These are phyloP conservation scores for Heliconius hortense DNA, from an alignment of 2,888 invertebrate genomes.

Conservation along the genomic window DNA sequence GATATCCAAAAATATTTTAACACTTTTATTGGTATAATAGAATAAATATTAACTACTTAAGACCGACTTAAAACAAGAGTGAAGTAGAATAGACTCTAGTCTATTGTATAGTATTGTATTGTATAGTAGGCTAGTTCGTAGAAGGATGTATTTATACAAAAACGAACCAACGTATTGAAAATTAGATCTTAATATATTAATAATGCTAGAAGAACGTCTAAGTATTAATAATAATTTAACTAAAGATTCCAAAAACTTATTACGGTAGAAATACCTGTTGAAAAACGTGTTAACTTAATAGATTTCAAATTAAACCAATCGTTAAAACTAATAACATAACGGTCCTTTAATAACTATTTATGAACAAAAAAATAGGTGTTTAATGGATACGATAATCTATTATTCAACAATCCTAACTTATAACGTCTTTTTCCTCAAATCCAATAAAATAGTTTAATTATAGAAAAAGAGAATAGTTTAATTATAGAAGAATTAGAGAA, in stretches of 20 bases:
- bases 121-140: no score
- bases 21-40: not conserved
- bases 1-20: not conserved
- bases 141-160: not conserved
- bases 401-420: not conserved
- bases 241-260: not conserved
- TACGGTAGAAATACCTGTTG: not conserved
- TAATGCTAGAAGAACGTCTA: not conserved
- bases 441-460: not conserved
- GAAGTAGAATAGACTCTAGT: no score
- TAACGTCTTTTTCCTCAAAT: not conserved
- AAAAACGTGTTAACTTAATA: not conserved
- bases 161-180: not conserved
- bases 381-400: not conserved
- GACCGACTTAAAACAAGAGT: not conserved
- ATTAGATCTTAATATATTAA: not conserved
- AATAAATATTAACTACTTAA: not conserved
- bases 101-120: no score
- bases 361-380: not conserved
- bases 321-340: conserved; percentile 5
- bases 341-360: not conserved
- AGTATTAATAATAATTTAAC: not conserved
- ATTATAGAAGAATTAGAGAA: not conserved
- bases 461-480: not conserved
- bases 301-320: conserved; percentile 4